Base-by-base conservation (phyloP, 2,113 vertebrate species). In the Peucedramus taeniatus region DNA sequence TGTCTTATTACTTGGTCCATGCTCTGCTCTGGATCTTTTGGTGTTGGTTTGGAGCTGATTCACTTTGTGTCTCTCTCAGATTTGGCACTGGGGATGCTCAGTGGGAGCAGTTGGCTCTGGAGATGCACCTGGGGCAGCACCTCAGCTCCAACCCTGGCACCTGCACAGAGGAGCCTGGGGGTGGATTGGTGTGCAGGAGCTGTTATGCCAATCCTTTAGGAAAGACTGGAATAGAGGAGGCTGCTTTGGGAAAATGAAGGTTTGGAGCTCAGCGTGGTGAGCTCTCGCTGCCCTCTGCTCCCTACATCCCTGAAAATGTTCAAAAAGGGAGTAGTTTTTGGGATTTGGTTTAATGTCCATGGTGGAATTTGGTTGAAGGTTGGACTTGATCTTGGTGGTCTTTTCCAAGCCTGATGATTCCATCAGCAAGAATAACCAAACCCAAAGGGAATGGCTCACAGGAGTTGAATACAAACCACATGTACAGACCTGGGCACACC, bases 351-450 rank as follows among this genome's bases (percentile, higher is more conserved):
- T 22, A 56, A 64, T 49, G 40, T 31, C 35, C 42, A 6, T 18
- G 7, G 11, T 30, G 24, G 23, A 40, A n/a, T 54, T 70, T 1
- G 0, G 35, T 71, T 1, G 1, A 56, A 63, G 26, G n/a, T 12
- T 56, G 30, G 20, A 35, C 49, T 42, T 71, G 65, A 61, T 54
- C 35, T 56, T 88, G 26, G 42, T 56, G 21, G 6, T 56, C 17
- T 88, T 80, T 63, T 71, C 49, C 49, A 63, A 22, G 7, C 35
- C 14, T 64, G 31, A 18, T 49, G 21, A 42, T 64, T 49, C 26
- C 35, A 18, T 49, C 7, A 69, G 35, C 30, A 39, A 5, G 7
- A 76, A 56, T 33, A 86, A 49, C 8, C 28, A 19, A 53, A 53
- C 12, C 30, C 0, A 59, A 77, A 63, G 3, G 30, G 33, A 63